These are phyloP conservation scores for Drosophila kurseongensis DNA, from an alignment of 1,140 invertebrate species.

Conservation along the genomic window DNA sequence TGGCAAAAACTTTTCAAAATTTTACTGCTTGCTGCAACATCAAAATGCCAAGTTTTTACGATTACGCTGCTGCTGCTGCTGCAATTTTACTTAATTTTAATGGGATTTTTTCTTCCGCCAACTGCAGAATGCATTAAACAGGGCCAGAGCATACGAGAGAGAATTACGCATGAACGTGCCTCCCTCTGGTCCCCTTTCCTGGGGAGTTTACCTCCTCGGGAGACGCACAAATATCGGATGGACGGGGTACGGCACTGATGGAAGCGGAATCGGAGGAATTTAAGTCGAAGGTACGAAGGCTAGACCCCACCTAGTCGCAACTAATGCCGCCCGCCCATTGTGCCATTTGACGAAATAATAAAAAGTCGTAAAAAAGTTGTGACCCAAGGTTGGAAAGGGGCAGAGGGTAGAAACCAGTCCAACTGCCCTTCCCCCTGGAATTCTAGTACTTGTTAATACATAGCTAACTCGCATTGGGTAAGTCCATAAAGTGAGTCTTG, in stretches of 20 bases:
- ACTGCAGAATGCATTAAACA: slow-evolving; percentile 82
- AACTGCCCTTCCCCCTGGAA: neutral
- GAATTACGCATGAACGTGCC: slow-evolving; percentile 69
- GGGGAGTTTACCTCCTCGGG: slow-evolving; percentile 9
- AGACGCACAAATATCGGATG: slow-evolving; percentile 5
- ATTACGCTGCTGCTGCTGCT: slow-evolving; percentile 69
- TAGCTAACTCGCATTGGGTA: slow-evolving; percentile 32
- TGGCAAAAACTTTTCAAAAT: slow-evolving; percentile 81
- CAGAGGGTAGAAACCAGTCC: slow-evolving; percentile 9
- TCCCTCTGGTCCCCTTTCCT: slow-evolving; percentile 5
- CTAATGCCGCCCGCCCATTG: slow-evolving; percentile 61
- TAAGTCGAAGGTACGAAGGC: slow-evolving; percentile 2
- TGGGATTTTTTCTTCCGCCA: slow-evolving; percentile 82
- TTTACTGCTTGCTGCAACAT: slow-evolving; percentile 81
- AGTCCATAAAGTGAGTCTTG: slow-evolving; percentile 32
- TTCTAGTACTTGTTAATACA: slow-evolving; percentile 44
- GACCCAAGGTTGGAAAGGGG: slow-evolving; percentile 18
- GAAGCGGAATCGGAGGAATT: slow-evolving; percentile 11
- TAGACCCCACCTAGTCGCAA: slow-evolving; percentile 40
- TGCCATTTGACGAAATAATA: slow-evolving; percentile 80
- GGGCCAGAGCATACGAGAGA: slow-evolving; percentile 66
- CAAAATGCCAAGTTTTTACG: slow-evolving; percentile 83
- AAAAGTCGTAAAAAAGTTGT: slow-evolving; percentile 77
- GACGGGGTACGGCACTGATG: slow-evolving; percentile 21
- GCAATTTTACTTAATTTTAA: slow-evolving; percentile 84